A percentile compares a stretch with the other conserved stretches of the same genome.
Evolutionary conservation across 2,888 invertebrate species (phyloP).

Genomic region (Anorthoa munda): DNA sequence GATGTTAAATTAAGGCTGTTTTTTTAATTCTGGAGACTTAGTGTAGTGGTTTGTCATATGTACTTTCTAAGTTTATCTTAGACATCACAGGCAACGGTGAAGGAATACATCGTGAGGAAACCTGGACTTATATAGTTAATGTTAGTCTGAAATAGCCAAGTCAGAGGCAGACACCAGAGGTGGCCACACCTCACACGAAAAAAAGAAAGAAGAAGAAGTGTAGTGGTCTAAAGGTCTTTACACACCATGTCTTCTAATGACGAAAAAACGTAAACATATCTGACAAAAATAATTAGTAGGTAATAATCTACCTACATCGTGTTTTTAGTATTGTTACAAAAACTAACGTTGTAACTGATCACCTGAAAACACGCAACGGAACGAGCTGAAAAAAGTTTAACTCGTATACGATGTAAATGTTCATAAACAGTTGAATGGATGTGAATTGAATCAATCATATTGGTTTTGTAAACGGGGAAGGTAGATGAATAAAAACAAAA

Average conservation of each 20-base stretch:
- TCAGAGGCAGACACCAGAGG: too few species aligned
- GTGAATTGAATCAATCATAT: constrained; percentile 7
- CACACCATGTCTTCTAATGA: not conserved
- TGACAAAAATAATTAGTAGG: constrained; percentile 3
- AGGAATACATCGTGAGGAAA: too few species aligned
- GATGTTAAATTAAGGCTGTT: too few species aligned
- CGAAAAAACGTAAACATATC: constrained; percentile 6
- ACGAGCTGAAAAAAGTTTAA: constrained; percentile 7
- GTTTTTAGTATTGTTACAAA: constrained; percentile 30
- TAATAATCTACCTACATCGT: constrained; percentile 29
- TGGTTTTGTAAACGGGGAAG: not conserved
- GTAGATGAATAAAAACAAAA: not conserved
- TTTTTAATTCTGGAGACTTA: too few species aligned
- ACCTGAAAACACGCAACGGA: constrained; percentile 33
- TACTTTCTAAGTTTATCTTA: too few species aligned
- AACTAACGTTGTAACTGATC: constrained; percentile 39
- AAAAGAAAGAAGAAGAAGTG: too few species aligned
- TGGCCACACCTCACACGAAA: too few species aligned
- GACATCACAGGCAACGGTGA: too few species aligned
- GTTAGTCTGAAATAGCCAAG: too few species aligned
- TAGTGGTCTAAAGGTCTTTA: too few species aligned
- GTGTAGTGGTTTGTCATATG: too few species aligned
- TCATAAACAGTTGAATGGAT: not conserved
- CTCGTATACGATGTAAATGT: not conserved
- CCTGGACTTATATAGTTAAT: too few species aligned